Evolutionary conservation across 1,140 invertebrate species (phyloP).

Genomic region (Lysiphlebus fabarum): DNA sequence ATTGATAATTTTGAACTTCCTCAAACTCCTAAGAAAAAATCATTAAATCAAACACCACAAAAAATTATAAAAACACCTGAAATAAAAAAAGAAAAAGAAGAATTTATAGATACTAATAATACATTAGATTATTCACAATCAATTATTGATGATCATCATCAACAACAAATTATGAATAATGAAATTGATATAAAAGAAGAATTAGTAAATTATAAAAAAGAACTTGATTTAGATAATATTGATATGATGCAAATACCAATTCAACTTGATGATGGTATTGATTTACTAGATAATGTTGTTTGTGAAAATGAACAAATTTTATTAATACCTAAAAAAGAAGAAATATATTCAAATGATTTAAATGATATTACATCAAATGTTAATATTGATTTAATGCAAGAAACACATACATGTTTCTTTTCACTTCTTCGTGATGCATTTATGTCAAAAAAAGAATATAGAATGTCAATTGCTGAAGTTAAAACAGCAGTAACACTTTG

Average conservation of each 20-base stretch:
- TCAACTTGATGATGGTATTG: constrained; percentile 62
- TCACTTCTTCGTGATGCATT: constrained; percentile 78
- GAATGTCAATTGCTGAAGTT: constrained; percentile 71
- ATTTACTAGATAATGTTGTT: constrained; percentile 58
- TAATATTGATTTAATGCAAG: constrained; percentile 61
- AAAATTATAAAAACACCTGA: constrained; percentile 25
- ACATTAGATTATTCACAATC: constrained; percentile 36
- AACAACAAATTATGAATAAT: constrained; percentile 20
- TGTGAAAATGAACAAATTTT: constrained; percentile 47
- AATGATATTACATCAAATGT: constrained; percentile 40
- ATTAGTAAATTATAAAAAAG: constrained; percentile 43
- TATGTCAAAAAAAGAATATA: constrained; percentile 75
- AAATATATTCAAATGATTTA: constrained; percentile 31
- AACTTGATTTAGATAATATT: constrained; percentile 59
- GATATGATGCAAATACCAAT: constrained; percentile 67
- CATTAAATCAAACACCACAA: constrained; percentile 30
- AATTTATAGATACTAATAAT: constrained; percentile 39
- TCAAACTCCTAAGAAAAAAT: constrained; percentile 37
- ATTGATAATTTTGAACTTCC: constrained; percentile 38
- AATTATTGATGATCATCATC: constrained; percentile 26
- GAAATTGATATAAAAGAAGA: constrained; percentile 35
- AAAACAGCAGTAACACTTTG: constrained; percentile 75
- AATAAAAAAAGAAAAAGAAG: constrained; percentile 51
- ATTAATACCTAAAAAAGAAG: constrained; percentile 46
- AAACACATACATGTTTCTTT: constrained; percentile 78